Evolutionary conservation across 2,797 vertebrate species (phyloP).

Genomic region (Smutsia gigantea): DNA sequence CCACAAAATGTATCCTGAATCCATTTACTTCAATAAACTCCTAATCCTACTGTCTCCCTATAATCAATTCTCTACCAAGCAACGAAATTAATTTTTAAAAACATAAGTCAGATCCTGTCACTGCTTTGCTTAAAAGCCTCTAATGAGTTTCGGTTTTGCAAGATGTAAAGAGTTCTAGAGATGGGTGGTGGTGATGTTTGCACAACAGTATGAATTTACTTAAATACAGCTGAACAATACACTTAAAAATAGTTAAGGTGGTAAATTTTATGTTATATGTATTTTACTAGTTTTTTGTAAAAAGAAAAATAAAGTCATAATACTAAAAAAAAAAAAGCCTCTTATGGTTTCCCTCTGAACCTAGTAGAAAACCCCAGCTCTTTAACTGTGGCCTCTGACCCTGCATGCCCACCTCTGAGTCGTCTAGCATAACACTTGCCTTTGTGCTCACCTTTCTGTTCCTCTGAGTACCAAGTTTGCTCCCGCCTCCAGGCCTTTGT

Average conservation of each 20-base stretch:
- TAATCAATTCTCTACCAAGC: constrained; percentile 26
- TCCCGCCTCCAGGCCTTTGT: not conserved
- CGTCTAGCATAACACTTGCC: not conserved
- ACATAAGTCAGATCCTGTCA: not conserved
- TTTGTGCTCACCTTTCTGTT: not conserved
- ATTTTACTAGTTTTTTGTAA: not conserved
- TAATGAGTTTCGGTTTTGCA: not conserved
- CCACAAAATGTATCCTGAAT: not conserved
- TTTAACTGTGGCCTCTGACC: not conserved
- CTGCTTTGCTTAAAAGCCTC: constrained; percentile 59
- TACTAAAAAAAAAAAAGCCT: not conserved
- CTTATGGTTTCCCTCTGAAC: not conserved
- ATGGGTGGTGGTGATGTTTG: not conserved
- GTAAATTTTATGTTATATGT: not conserved
- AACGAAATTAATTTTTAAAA: constrained; percentile 62
- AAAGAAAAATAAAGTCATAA: not conserved
- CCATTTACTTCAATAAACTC: not conserved
- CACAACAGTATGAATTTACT: not conserved
- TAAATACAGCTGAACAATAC: not conserved
- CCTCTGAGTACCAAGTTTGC: not conserved
- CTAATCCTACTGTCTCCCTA: not conserved
- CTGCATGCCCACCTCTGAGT: not conserved
- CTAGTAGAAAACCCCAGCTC: not conserved
- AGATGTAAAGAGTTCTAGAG: not conserved
- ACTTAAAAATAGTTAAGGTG: not conserved